Percentiles rank a stretch among this genome's conserved stretches.
phyloP scores from a whole-genome alignment of 1,140 invertebrate genomes.

The Drosophila nebulosa region DNA sequence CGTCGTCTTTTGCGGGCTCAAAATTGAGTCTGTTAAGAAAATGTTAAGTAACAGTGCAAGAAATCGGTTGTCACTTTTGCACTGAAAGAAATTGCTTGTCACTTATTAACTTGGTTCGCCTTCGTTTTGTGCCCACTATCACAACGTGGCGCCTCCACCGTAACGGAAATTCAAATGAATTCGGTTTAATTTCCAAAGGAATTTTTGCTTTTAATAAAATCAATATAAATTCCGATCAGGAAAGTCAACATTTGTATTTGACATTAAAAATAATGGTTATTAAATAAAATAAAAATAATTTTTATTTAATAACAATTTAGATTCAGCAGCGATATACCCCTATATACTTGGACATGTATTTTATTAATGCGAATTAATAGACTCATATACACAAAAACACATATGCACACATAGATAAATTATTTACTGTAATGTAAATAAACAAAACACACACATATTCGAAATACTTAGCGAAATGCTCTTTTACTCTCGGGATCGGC shows the following conservation, averaged over 20 bases:
- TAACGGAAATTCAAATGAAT: too few relatives aligned
- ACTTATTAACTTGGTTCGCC: too few relatives aligned
- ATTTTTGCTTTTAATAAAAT: too few relatives aligned
- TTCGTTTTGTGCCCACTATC: too few relatives aligned
- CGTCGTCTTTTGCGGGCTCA: not conserved
- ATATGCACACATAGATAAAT: not conserved
- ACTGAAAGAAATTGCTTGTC: too few relatives aligned
- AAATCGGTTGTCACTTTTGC: not conserved
- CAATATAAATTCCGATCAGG: too few relatives aligned
- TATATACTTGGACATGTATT: not conserved
- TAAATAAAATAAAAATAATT: not conserved
- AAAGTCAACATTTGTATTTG: too few relatives aligned
- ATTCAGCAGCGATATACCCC: not conserved
- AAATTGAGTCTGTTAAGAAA: not conserved
- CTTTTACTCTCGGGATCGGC: not conserved
- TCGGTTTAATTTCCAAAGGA: too few relatives aligned
- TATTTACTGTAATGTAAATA: slow-evolving; percentile 15
- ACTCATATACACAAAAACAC: not conserved
- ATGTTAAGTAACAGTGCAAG: not conserved
- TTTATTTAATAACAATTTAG: not conserved
- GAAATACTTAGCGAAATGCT: slow-evolving; percentile 7
- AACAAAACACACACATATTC: slow-evolving; percentile 9
- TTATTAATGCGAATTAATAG: not conserved
- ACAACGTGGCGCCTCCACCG: too few relatives aligned
- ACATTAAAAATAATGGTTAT: not conserved